Base-by-base conservation (phyloP, 23 tunicate species). In the Styela plicata region DNA sequence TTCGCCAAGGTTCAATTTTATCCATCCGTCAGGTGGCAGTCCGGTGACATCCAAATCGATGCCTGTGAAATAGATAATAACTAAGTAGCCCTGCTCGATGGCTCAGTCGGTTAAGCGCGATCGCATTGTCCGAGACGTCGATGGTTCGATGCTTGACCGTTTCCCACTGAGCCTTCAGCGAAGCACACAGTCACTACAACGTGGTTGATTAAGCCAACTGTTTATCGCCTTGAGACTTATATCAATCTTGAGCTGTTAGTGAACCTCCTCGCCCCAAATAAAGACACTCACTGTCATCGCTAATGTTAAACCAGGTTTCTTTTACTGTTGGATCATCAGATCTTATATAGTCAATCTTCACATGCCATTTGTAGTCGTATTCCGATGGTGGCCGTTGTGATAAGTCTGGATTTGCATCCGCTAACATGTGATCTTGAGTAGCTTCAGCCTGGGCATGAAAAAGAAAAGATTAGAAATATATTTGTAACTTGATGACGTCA, bases 1-100 rank as follows among this genome's bases (percentile, higher is more conserved):
- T 79, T 91, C 87, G 0, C 85, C 85, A 22, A 86, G 80, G 74
- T 96, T 96, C 30, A 96, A 63, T 85, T 96, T 96, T 3, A 91
- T 31, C 89, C 91, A 90, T 25, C 67, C 87, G n/a, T 63, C 86
- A 33, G 77, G 3, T 30, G 57, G 57, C 57, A 44, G 57, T 5
- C 57, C 13, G 7, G 57, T 5, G 57, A 44, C 57, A 13, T 44
- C 57, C 27, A 74, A 24, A 28, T 52, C 57, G 1, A 32, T 31
- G 78, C 53, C 78, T 74, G 26, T 34, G 33, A 1, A 74, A 27
- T n/a, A n/a, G n/a, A n/a, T n/a, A n/a, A n/a, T n/a, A n/a, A n/a
- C n/a, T n/a, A n/a, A n/a, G n/a, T n/a, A n/a, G n/a, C n/a, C n/a
- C n/a, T n/a, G n/a, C n/a, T n/a, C n/a, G n/a, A n/a, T n/a, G n/a